Base-by-base conservation (phyloP, 2,113 vertebrate genomes). In the Pleuronectes platessa region DNA sequence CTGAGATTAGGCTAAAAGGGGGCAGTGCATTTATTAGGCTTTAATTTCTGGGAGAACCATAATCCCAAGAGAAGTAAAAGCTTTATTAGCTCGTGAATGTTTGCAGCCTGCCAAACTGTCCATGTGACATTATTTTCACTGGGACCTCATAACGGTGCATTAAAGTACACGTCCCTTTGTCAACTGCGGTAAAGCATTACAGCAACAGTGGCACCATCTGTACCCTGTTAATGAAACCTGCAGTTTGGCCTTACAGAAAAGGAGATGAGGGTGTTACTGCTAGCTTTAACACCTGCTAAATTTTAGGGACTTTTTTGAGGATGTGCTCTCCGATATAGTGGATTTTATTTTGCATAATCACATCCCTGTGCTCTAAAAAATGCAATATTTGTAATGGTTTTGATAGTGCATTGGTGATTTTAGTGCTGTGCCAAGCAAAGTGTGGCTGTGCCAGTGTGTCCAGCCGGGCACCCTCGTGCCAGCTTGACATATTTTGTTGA, bases 1-100 rank as follows among this genome's bases (percentile, higher is more conserved):
- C 67, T 65, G 65, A 87, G 88, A 92, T 94, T 88, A 92, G 79
- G 85, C 84, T 91, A 87, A 85, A 88, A 85, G 63, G 51, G 81
- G 78, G 69, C 82, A 60, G 81, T 84, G 76, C 75, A 90, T 90
- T 87, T 88, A 89, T 92, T 86, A 78, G 88, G 87, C 81, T 91
- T 90, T 93, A 20, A 87, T 90, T 89, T 90, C 40, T 88, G 58
- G 81, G 74, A 82, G 61, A 85, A 65, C 64, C 45, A 64, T 91
- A 91, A 93, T 92, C 89, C 88, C 68, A 67, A 5, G 78, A 79
- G 74, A 79, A 81, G 79, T 65, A 23, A 75, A 72, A 77, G 71
- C 86, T 85, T 91, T 89, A 92, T 91, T 91, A 91, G 90, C 91
- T 88, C 64, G 54, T 88, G 78, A 82, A 79, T 88, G 69, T 80